Conservation (phyloP, 2,113 vertebrate genomes). For the Coreoperca whiteheadi region DNA sequence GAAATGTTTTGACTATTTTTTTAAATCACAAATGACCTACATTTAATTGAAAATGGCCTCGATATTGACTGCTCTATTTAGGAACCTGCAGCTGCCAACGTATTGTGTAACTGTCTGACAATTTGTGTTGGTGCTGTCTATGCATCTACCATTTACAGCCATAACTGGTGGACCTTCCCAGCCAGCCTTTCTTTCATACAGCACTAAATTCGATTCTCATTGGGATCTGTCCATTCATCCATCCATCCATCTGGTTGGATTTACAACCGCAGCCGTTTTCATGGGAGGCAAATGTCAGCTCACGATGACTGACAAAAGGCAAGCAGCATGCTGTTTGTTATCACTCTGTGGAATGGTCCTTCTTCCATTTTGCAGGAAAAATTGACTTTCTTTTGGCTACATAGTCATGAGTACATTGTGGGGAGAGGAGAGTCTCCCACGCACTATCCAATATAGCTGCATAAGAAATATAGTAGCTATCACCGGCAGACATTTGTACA, state of each 20-base stretch:
- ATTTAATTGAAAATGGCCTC: slow-evolving; percentile 19
- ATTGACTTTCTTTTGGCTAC: slow-evolving; percentile 43
- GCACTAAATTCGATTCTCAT: slow-evolving; percentile 54
- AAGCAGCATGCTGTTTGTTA: slow-evolving; percentile 40
- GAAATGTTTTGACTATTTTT: not conserved
- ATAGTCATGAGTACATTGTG: slow-evolving; percentile 55
- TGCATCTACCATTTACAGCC: slow-evolving; percentile 42
- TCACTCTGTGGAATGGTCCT: slow-evolving; percentile 11
- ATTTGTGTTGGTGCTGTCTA: slow-evolving; percentile 10
- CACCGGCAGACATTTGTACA: slow-evolving; percentile 32
- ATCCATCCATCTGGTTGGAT: too few species aligned
- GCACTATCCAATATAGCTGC: slow-evolving; percentile 42
- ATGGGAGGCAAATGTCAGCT: slow-evolving; percentile 52
- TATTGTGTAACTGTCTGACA: slow-evolving; percentile 20
- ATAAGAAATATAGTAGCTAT: slow-evolving; percentile 39
- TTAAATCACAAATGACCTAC: slow-evolving; percentile 3
- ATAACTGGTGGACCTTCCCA: slow-evolving; percentile 57
- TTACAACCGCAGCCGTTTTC: slow-evolving; percentile 42
- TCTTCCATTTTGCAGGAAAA: slow-evolving; percentile 37
- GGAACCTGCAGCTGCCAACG: slow-evolving; percentile 25
- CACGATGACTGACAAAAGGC: slow-evolving; percentile 10
- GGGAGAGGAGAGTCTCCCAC: slow-evolving; percentile 9
- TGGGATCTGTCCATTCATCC: too few species aligned
- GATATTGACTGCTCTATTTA: slow-evolving; percentile 50
- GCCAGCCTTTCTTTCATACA: slow-evolving; percentile 34